Conservation (phyloP, 1,140 invertebrate species). For the Zophobas atratus region DNA sequence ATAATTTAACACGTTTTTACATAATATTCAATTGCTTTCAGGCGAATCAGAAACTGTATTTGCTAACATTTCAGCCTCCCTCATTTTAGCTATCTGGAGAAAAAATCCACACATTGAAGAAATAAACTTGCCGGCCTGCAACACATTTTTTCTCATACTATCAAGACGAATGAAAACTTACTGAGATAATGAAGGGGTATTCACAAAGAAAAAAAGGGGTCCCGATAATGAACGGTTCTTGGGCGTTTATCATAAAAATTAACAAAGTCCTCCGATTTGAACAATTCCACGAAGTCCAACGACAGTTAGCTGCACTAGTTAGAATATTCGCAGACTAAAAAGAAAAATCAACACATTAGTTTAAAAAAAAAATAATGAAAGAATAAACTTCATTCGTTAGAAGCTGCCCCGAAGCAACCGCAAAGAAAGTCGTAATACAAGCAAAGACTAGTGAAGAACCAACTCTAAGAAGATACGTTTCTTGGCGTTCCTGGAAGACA, state of each 20-base stretch:
- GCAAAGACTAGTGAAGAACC: neutral
- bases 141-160: neutral
- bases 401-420: constrained; percentile 5
- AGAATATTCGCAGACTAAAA: constrained; percentile 7
- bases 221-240: constrained; percentile 15
- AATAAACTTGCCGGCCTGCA: neutral
- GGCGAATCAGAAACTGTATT: too few relatives aligned
- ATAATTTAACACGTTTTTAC: too few relatives aligned
- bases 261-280: constrained; percentile 6
- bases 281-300: constrained; percentile 22
- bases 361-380: neutral
- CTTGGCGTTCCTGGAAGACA: constrained; percentile 5
- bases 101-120: neutral
- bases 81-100: neutral
- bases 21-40: too few relatives aligned
- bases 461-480: neutral
- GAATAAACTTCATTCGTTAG: neutral
- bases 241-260: constrained; percentile 19
- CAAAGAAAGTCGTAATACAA: neutral
- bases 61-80: neutral
- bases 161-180: neutral
- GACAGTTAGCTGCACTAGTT: neutral
- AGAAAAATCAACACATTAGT: neutral
- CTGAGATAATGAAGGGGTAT: constrained; percentile 7
- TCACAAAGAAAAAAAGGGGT: constrained; percentile 16